Percentiles rank a stretch among this genome's conserved stretches.
Evolutionary conservation across 1,140 invertebrate genomes (phyloP).

Genomic region (Galleria mellonella): DNA sequence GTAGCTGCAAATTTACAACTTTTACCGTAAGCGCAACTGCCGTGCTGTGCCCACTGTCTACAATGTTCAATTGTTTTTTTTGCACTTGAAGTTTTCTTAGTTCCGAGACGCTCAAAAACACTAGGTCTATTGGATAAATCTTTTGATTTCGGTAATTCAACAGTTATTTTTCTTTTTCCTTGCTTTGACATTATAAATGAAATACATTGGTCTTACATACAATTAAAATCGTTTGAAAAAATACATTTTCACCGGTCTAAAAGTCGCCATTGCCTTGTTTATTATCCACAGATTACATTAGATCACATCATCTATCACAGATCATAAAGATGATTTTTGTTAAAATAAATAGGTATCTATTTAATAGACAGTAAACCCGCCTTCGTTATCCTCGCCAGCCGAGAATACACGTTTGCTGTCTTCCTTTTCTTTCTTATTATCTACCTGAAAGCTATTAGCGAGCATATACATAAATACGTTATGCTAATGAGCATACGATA

Average conservation of each 20-base stretch:
- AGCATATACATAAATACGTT: too few relatives aligned
- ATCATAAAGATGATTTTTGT: too few relatives aligned
- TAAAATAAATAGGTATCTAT: too few relatives aligned
- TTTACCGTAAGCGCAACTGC: constrained; percentile 84
- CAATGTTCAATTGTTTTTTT: constrained; percentile 78
- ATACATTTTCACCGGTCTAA: constrained; percentile 27
- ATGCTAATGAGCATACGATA: too few relatives aligned
- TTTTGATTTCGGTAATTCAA: constrained; percentile 82
- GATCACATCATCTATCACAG: too few relatives aligned
- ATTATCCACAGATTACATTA: constrained; percentile 2
- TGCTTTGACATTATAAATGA: constrained; percentile 82
- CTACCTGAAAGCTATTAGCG: too few relatives aligned
- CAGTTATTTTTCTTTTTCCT: constrained; percentile 85
- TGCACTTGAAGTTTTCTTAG: constrained; percentile 77
- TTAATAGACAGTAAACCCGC: too few relatives aligned
- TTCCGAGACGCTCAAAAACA: constrained; percentile 87
- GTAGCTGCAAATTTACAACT: constrained; percentile 83
- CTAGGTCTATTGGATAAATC: constrained; percentile 79
- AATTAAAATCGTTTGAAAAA: constrained; percentile 29
- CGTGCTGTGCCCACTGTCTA: constrained; percentile 84
- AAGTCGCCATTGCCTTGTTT: constrained; percentile 26
- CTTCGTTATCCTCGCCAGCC: too few relatives aligned
- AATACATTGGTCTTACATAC: constrained; percentile 59
- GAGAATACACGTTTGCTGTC: too few relatives aligned
- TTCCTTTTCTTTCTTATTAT: too few relatives aligned